Percentiles rank a stretch among this genome's conserved stretches.
Conservation (phyloP, 2,797 vertebrate species). For the Clarias pachynema region DNA sequence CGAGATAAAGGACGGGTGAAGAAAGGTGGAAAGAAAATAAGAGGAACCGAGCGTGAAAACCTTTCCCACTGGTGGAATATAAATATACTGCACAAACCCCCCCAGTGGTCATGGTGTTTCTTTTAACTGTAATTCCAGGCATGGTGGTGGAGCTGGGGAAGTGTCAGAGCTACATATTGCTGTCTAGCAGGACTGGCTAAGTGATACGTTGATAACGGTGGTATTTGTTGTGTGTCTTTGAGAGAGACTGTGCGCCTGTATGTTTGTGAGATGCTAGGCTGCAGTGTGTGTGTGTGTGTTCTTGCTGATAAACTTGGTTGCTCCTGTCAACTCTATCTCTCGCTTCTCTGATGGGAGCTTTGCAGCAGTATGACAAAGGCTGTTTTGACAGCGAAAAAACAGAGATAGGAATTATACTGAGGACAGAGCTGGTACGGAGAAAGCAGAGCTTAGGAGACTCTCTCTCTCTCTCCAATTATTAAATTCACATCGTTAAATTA, state of each 20-base stretch:
- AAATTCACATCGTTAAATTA: conserved; percentile 4
- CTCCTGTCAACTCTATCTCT: conserved; percentile 66
- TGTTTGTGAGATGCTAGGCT: conserved; percentile 24
- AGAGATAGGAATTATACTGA: conserved; percentile 67
- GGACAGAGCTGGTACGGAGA: conserved; percentile 58
- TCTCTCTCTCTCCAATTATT: conserved; percentile 16
- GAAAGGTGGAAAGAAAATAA: not conserved
- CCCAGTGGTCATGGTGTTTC: conserved; percentile 19
- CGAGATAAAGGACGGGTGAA: conserved; percentile 30
- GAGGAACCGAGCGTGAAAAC: conserved; percentile 13
- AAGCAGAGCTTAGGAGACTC: conserved; percentile 47
- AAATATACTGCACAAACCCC: not conserved
- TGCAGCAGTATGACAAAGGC: conserved; percentile 66
- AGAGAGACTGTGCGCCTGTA: conserved; percentile 21
- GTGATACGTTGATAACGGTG: conserved; percentile 36
- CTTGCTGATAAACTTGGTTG: conserved; percentile 57
- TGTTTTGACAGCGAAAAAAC: conserved; percentile 76
- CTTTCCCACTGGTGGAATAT: conserved; percentile 7
- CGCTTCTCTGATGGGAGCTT: conserved; percentile 65
- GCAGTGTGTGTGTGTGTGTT: conserved; percentile 30
- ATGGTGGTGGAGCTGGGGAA: conserved; percentile 10
- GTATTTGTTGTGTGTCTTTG: conserved; percentile 21
- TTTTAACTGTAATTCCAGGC: conserved; percentile 22
- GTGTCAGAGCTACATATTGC: conserved; percentile 35
- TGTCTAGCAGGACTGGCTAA: conserved; percentile 26